A percentile compares a stretch with the other conserved stretches of the same genome.
These are phyloP conservation scores for Euproctis similis DNA, from an alignment of 2,888 invertebrate species.

Conservation along the genomic window DNA sequence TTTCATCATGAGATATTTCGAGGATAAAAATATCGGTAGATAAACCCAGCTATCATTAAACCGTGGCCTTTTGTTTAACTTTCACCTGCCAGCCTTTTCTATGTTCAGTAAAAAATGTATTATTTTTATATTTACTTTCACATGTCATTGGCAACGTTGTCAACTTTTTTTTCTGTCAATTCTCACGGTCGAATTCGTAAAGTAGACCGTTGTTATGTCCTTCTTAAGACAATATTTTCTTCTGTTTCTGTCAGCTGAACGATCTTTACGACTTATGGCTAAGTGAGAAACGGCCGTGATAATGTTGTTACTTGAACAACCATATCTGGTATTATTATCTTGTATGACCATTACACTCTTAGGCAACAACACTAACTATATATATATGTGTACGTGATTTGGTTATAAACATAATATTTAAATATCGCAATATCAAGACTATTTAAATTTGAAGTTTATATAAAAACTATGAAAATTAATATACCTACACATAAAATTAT, in stretches of 20 bases:
- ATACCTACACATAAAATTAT: no score
- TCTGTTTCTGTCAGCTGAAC: conserved; percentile 45
- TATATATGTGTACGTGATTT: conserved; percentile 60
- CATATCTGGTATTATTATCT: conserved; percentile 57
- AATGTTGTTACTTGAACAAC: conserved; percentile 59
- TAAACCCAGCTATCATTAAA: conserved; percentile 1
- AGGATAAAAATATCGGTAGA: no score
- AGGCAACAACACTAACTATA: conserved; percentile 68
- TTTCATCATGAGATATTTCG: no score
- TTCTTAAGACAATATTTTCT: conserved; percentile 47
- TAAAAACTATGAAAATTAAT: no score
- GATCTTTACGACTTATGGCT: conserved; percentile 60
- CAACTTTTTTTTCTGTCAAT: conserved; percentile 30
- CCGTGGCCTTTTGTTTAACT: conserved; percentile 9
- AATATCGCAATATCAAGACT: no score
- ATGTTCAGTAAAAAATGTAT: conserved; percentile 8
- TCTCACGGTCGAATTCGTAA: conserved; percentile 55
- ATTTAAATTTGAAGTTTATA: no score
- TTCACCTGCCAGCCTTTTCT: conserved; percentile 10
- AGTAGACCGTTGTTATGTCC: conserved; percentile 40
- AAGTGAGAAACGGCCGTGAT: no score
- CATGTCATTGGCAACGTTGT: conserved; percentile 21
- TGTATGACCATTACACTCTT: conserved; percentile 56
- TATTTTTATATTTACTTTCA: conserved; percentile 23
- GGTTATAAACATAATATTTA: conserved; percentile 38